A percentile compares a stretch with the other conserved stretches of the same genome.
These are phyloP conservation scores for Chesias legatella DNA, from an alignment of 2,888 invertebrate species.

Conservation along the genomic window DNA sequence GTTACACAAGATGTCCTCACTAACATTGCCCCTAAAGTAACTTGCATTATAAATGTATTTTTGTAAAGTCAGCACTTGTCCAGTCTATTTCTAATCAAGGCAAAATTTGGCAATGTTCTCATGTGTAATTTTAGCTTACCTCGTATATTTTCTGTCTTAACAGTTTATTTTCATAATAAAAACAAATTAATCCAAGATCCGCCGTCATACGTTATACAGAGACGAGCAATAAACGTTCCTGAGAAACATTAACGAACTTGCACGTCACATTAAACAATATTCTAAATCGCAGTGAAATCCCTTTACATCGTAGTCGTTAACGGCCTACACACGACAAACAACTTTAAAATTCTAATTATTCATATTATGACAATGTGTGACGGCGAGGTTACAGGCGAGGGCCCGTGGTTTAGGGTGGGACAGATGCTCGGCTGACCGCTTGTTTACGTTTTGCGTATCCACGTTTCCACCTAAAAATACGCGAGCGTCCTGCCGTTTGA, in stretches of 20 bases:
- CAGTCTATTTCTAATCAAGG: too few relatives aligned
- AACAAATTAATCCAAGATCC: background rate
- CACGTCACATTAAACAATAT: conserved; percentile 20
- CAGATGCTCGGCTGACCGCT: conserved; percentile 52
- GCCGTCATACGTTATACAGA: conserved; percentile 5
- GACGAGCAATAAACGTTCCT: conserved; percentile 15
- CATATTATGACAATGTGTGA: conserved; percentile 43
- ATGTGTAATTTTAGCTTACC: too few relatives aligned
- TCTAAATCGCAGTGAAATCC: conserved; percentile 26
- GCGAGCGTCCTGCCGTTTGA: conserved; percentile 77
- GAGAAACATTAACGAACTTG: conserved; percentile 21
- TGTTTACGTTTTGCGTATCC: conserved; percentile 78
- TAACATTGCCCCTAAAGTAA: too few relatives aligned
- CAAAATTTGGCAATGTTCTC: too few relatives aligned
- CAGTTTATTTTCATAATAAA: too few relatives aligned
- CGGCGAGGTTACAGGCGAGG: conserved; percentile 42
- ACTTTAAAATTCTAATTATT: conserved; percentile 52
- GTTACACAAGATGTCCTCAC: too few relatives aligned
- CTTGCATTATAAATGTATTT: too few relatives aligned
- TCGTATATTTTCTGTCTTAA: too few relatives aligned
- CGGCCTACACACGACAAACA: conserved; percentile 45
- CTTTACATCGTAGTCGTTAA: conserved; percentile 42
- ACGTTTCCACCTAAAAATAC: conserved; percentile 77
- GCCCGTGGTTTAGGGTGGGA: conserved; percentile 34
- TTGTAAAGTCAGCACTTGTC: too few relatives aligned